Evolutionary conservation across 2,888 invertebrate species (phyloP).

Genomic region (Oligia strigilis): DNA sequence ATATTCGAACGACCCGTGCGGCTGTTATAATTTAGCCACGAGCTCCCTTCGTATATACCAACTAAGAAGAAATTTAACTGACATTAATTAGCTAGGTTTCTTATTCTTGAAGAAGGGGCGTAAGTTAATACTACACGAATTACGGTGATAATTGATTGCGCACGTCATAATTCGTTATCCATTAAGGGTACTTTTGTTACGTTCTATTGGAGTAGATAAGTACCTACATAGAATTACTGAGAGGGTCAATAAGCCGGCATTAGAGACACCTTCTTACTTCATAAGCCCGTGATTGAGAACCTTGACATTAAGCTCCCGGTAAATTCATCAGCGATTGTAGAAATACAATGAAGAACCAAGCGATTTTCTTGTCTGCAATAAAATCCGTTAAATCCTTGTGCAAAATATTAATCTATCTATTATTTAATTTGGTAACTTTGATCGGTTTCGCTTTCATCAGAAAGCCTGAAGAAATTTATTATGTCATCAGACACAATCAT

Average conservation of each 20-base stretch:
- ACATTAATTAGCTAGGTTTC: slow-evolving; percentile 20
- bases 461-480: too few relatives aligned
- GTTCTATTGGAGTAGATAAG: slow-evolving; percentile 37
- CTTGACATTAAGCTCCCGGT: background rate
- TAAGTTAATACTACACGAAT: slow-evolving; percentile 42
- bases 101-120: slow-evolving; percentile 34
- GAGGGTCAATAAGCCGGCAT: slow-evolving; percentile 36
- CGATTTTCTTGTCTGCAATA: background rate
- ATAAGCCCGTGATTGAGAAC: slow-evolving; percentile 20
- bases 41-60: slow-evolving; percentile 10
- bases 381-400: background rate
- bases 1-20: background rate
- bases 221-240: slow-evolving; percentile 4
- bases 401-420: slow-evolving; percentile 15
- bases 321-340: background rate
- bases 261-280: slow-evolving; percentile 35
- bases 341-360: background rate
- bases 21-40: background rate
- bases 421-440: slow-evolving; percentile 8
- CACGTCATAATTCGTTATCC: slow-evolving; percentile 43
- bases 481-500: background rate
- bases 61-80: slow-evolving; percentile 41
- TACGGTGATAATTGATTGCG: slow-evolving; percentile 44
- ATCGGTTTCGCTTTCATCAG: background rate
- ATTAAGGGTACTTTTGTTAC: slow-evolving; percentile 44